Percentiles rank a stretch among this genome's conserved stretches.
Conservation (phyloP, 2,113 vertebrate species). For the Otis tarda region DNA sequence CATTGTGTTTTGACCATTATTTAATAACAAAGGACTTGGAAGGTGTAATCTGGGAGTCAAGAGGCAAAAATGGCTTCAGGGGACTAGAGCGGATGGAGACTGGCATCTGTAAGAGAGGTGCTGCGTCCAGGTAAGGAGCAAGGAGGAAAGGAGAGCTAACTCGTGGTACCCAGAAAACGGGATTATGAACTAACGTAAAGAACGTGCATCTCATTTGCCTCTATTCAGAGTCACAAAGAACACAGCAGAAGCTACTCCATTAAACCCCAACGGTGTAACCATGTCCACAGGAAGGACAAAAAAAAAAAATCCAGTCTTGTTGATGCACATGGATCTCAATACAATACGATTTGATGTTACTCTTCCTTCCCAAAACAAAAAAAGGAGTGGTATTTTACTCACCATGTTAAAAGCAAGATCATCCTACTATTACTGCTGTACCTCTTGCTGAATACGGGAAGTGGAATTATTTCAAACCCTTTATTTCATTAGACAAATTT, state of each 20-base stretch:
- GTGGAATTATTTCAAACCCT: slow-evolving; percentile 18
- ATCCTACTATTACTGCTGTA: not conserved
- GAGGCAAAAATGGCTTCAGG: not conserved
- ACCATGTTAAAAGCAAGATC: not conserved
- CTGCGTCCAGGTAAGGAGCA: not conserved
- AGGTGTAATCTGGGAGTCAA: not conserved
- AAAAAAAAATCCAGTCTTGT: not conserved
- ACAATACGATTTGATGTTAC: fast-evolving
- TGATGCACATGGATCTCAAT: not conserved
- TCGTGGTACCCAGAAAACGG: not conserved
- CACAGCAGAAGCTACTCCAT: not conserved
- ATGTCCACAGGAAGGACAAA: not conserved
- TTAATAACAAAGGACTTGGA: not conserved
- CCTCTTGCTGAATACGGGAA: not conserved
- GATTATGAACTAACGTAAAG: not conserved
- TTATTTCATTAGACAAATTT: slow-evolving; percentile 28
- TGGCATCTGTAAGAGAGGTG: not conserved
- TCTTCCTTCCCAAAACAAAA: not conserved
- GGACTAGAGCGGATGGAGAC: not conserved
- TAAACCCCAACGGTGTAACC: not conserved
- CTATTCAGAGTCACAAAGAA: not conserved
- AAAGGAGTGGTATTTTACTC: not conserved
- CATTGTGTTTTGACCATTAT: not conserved
- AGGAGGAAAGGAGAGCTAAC: not conserved
- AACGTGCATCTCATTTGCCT: not conserved